Base-by-base conservation (phyloP, 2,797 vertebrate species). In the Basileuterus tristriatus region DNA sequence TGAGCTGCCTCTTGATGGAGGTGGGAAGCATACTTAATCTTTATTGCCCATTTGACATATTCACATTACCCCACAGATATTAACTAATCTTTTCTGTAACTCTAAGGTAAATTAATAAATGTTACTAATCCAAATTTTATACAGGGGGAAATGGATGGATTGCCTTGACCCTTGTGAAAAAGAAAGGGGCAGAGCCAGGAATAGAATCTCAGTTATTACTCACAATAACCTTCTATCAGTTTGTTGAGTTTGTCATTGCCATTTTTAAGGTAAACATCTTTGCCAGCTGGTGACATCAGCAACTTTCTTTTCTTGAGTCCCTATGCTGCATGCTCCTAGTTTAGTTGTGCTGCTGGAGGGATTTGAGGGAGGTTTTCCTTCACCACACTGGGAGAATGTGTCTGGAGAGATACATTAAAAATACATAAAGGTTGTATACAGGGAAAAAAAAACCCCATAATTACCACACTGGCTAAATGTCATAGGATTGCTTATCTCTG, bases 11-110 rank as follows among this genome's bases (percentile, higher is more conserved):
- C 32, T 37, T 47, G 89, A 86, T 93, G 85, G 87, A 95, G 93
- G 90, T 94, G 87, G 85, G 80, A 95, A 96, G 65, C 89, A 85
- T 55, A 86, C 82, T 96, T 95, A 95, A 87, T 88, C 94, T 95
- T 96, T 96, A 96, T 96, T 96, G 70, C 90, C 77, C 77, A 65
- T 94, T 95, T 94, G 91, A 93, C 87, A 93, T 83, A 90, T 50
- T 91, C 83, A 86, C 39, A 88, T 90, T 93, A 76, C 76, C 62
- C 65, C 62, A 86, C 23, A 49, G 76, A 63, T 94, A 91, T 52
- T 95, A 96, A 93, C 67, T 90, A 96, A 93, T 93, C 65, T 85
- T 87, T 91, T 89, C 64, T 4, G 7, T 93, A 94, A 87, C 76
- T 94, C 78, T 86, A 96, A 94, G 47, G 58, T 89, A 95, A 96